Evolutionary conservation across 1,140 invertebrate species (phyloP), one percentile per base, ranked within the genome.

Genomic region (Zaprionus nigranus): DNA sequence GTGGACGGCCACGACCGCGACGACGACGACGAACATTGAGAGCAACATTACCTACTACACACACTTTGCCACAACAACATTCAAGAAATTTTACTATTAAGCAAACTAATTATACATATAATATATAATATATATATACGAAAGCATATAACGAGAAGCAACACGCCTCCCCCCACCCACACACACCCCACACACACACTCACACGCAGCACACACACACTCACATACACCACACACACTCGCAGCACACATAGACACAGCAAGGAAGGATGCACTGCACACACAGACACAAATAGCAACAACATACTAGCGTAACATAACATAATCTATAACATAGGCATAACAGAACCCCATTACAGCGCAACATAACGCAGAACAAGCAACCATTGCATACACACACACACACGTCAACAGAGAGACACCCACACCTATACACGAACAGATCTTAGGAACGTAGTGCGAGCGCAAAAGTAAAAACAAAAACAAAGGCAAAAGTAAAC

Each of bases 21-120:
- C 2, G n/a, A 3, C 40, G n/a, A 46, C 78, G 78, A 77, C 61
- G 40, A 71, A 54, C 38, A 78, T 78, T 63, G 77, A 88, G 84
- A 88, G 85, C 85, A 90, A 87, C 85, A 88, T 88, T 90, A 88
- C 86, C 85, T 88, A 88, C 46, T 51, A 51, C 46, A 51, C 15
- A 40, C 85, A 88, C 85, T 88, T 88, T 88, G 83, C 85, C 85
- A 88, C 85, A 88, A 90, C 86, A 88, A 88, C 85, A 88, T 88
- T 88, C 85, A 88, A 88, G 85, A 88, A 88, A 88, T 90, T 90
- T 72, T 88, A 88, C 71, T 85, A 82, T 90, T 88, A 88, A 88
- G 85, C 85, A 81, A 75, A 85, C 85, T 88, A 88, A 88, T 85
- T 90, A 88, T 88, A 88, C 86, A 90, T 88, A 88, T 90, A 90